These are phyloP conservation scores for Staurois parvus DNA, from an alignment of 2,797 vertebrate genomes.

Conservation along the genomic window DNA sequence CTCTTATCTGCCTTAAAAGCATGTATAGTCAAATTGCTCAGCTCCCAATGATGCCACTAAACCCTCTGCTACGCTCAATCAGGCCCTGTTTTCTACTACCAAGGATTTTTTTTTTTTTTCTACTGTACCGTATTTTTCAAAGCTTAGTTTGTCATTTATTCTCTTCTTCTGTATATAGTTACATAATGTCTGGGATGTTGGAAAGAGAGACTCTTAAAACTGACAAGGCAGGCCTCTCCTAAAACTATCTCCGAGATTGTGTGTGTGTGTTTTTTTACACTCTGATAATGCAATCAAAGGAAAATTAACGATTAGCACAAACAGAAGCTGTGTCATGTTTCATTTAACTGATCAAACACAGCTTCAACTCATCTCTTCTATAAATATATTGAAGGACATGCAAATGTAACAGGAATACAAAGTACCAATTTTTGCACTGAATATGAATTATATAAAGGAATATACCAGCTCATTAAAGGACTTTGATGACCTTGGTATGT, in stretches of 20 bases:
- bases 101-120: neutral
- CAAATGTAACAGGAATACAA: neutral
- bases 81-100: conserved; percentile 33
- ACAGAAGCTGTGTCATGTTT: neutral
- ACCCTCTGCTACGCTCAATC: conserved; percentile 48
- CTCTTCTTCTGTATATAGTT: conserved; percentile 13
- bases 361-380: neutral
- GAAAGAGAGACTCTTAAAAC: conserved; percentile 25
- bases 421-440: neutral
- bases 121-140: conserved; percentile 5
- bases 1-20: conserved; percentile 62
- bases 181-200: conserved; percentile 38
- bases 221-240: neutral
- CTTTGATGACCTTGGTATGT: neutral
- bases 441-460: too few relatives aligned
- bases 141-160: conserved; percentile 25
- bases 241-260: neutral
- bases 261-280: conserved; percentile 51
- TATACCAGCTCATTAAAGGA: neutral
- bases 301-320: conserved; percentile 11
- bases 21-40: conserved; percentile 54
- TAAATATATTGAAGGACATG: neutral
- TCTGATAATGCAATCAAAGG: conserved; percentile 32
- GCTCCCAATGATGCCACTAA: conserved; percentile 48
- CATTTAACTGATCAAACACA: conserved; percentile 26